Evolutionary conservation across 1,140 invertebrate genomes (phyloP).

Genomic region (Linepithema humile): DNA sequence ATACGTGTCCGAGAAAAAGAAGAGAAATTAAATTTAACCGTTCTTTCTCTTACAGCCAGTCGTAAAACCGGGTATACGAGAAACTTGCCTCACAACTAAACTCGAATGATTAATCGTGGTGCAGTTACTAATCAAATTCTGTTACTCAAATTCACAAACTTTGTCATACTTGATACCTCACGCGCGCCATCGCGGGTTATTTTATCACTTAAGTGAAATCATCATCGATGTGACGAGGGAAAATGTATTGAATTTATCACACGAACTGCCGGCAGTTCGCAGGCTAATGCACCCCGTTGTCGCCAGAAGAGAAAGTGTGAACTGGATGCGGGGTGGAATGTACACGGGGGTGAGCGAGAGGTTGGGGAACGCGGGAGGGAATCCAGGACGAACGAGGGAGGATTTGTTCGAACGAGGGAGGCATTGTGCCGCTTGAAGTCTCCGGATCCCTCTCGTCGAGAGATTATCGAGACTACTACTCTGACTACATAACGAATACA

Average conservation of each 20-base stretch:
- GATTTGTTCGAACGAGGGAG: constrained; percentile 52
- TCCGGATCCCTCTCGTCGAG: constrained; percentile 18
- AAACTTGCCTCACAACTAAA: neutral
- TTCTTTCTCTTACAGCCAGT: neutral
- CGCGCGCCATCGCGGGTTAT: neutral
- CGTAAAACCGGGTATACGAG: neutral
- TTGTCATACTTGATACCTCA: neutral
- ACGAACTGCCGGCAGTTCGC: neutral
- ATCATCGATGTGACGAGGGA: neutral
- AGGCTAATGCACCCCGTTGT: constrained; percentile 5
- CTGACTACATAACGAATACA: constrained; percentile 22
- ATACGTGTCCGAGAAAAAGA: neutral
- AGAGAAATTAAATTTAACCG: neutral
- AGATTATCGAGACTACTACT: constrained; percentile 39
- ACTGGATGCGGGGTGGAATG: neutral
- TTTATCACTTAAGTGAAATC: neutral
- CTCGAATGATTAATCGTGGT: neutral
- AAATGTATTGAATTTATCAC: neutral
- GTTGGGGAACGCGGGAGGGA: neutral
- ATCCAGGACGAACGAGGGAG: constrained; percentile 37
- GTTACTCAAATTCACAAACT: neutral
- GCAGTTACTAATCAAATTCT: constrained; percentile 8
- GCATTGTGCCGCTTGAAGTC: constrained; percentile 48
- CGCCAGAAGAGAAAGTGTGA: constrained; percentile 14
- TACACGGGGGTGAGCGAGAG: neutral